These are phyloP conservation scores for Plotosus lineatus DNA, from an alignment of 2,113 vertebrate species.

Conservation along the genomic window DNA sequence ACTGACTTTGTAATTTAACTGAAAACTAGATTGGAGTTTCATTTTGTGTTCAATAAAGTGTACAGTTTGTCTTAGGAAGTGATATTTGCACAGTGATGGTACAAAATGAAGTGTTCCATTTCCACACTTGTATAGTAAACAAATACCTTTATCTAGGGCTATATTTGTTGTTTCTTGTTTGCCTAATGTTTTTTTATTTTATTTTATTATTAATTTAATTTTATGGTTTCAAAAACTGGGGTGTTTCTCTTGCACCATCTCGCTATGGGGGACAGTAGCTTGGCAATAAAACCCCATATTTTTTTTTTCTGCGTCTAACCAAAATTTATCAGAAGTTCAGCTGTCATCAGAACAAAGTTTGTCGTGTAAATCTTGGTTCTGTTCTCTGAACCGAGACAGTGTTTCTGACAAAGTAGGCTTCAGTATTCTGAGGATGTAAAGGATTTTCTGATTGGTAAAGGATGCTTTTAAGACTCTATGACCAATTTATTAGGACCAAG, in stretches of 20 bases:
- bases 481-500: neutral
- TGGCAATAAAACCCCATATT: conserved; percentile 47
- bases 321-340: neutral
- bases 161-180: neutral
- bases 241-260: neutral
- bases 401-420: neutral
- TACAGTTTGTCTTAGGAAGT: conserved; percentile 14
- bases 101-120: conserved; percentile 27
- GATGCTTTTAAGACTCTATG: neutral
- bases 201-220: neutral
- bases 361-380: conserved; percentile 5
- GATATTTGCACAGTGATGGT: conserved; percentile 42
- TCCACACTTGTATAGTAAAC: conserved; percentile 6
- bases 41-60: conserved; percentile 22
- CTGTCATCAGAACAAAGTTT: neutral
- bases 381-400: conserved; percentile 5
- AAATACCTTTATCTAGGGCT: conserved; percentile 12
- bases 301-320: neutral
- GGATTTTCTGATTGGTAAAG: neutral
- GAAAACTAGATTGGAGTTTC: neutral
- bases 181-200: neutral
- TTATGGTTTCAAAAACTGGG: neutral
- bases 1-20: neutral
- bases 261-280: conserved; percentile 15
- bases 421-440: neutral